phyloP scores from a whole-genome alignment of 2,113 vertebrate genomes.

The Serinus canaria region DNA sequence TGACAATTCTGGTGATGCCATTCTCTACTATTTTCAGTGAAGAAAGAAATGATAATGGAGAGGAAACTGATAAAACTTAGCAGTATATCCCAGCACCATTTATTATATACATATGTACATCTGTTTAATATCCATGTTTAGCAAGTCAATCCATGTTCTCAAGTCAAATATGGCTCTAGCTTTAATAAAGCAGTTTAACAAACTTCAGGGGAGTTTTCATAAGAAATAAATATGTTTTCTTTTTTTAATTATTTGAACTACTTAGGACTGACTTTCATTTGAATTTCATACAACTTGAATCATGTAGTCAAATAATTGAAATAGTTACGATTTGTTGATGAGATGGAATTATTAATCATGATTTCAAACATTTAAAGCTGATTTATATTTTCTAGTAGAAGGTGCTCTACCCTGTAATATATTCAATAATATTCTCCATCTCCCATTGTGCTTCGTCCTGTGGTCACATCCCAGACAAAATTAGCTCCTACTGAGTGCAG shows the following conservation, averaged over 20 bases:
- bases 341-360: not conserved
- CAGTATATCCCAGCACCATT: not conserved
- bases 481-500: slow-evolving; percentile 61
- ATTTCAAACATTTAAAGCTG: not conserved
- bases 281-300: not conserved
- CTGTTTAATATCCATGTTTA: not conserved
- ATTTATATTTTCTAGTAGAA: not conserved
- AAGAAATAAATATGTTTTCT: not conserved
- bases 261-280: not conserved
- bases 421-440: not conserved
- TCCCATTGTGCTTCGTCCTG: not conserved
- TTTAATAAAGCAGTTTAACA: not conserved
- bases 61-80: not conserved
- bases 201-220: not conserved
- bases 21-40: not conserved
- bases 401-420: not conserved
- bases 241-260: not conserved
- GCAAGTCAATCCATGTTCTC: not conserved
- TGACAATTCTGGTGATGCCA: not conserved
- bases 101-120: not conserved
- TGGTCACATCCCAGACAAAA: slow-evolving; percentile 62
- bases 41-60: not conserved
- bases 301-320: not conserved
- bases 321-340: not conserved
- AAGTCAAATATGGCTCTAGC: not conserved